phyloP scores from a whole-genome alignment of 2,797 vertebrate species.

The Pogonophryne albipinna region DNA sequence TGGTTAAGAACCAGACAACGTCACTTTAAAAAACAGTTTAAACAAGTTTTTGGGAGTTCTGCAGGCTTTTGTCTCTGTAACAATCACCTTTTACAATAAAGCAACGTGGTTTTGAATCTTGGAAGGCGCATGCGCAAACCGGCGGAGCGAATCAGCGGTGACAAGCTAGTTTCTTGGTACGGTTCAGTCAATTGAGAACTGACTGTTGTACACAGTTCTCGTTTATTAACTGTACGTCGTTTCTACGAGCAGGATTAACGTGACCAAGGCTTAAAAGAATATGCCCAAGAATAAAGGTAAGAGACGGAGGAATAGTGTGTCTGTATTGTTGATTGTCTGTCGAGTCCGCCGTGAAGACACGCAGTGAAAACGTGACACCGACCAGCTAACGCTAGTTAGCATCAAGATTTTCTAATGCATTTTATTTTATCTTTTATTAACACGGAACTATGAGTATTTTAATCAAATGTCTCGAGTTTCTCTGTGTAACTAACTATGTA shows the following conservation, averaged over 20 bases:
- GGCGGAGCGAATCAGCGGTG: neutral
- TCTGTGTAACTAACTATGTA: rapidly evolving
- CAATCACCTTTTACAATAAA: constrained; percentile 64
- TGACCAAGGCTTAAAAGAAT: constrained; percentile 66
- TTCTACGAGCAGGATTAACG: constrained; percentile 25
- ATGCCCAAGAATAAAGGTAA: constrained; percentile 89
- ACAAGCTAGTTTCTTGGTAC: constrained; percentile 22
- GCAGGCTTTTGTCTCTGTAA: constrained; percentile 35
- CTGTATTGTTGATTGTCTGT: constrained; percentile 10
- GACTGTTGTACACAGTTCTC: constrained; percentile 23
- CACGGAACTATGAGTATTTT: neutral
- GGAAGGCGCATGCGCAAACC: constrained; percentile 61
- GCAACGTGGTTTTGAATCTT: constrained; percentile 44
- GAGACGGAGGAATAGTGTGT: neutral
- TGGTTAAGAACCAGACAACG: too few species aligned
- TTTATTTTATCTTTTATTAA: neutral
- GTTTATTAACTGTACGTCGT: neutral
- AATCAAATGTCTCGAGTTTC: neutral
- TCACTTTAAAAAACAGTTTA: too few species aligned
- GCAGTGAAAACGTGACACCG: constrained; percentile 78
- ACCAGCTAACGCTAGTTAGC: constrained; percentile 71
- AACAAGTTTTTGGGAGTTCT: too few species aligned
- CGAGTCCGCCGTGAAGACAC: constrained; percentile 55
- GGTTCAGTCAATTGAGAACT: neutral
- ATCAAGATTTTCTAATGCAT: neutral